These are phyloP conservation scores for Prionailurus bengalensis DNA, from an alignment of 2,113 vertebrate species.

Conservation along the genomic window DNA sequence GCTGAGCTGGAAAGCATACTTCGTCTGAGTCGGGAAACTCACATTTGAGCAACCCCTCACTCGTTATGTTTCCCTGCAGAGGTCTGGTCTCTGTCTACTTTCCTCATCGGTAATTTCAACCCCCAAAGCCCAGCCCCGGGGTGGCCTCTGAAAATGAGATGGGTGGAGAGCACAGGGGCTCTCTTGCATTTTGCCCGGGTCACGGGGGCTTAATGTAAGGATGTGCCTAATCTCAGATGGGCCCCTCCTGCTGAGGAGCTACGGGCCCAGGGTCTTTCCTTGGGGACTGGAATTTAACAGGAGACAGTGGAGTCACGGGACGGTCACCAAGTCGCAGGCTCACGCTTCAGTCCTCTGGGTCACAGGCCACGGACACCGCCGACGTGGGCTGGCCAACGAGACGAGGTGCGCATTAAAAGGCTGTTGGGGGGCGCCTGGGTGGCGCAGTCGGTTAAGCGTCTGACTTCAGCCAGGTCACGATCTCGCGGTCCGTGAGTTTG, in stretches of 20 bases:
- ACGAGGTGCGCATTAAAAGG: neutral
- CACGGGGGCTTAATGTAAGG: neutral
- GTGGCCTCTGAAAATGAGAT: neutral
- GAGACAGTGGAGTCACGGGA: neutral
- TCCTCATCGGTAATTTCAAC: neutral
- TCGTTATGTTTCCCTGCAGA: neutral
- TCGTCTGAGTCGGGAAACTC: neutral
- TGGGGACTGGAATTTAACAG: neutral
- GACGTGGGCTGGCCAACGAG: neutral
- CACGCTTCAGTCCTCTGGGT: no score
- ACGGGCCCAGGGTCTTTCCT: neutral
- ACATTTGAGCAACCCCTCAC: neutral
- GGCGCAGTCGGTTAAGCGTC: no score
- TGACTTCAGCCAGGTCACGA: no score
- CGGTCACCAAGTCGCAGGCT: neutral
- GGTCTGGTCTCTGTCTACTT: neutral
- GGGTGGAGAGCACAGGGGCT: no score
- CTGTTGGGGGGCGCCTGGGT: no score
- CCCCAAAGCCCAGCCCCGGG: neutral
- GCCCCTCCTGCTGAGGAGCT: neutral
- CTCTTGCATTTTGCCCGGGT: neutral
- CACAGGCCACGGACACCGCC: rapidly evolving
- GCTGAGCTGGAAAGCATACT: neutral
- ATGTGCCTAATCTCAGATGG: neutral
- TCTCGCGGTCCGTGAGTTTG: no score